Percentiles rank a stretch among this genome's conserved stretches.
These are phyloP conservation scores for Phainopepla nitens DNA, from an alignment of 2,113 vertebrate species.

Conservation along the genomic window DNA sequence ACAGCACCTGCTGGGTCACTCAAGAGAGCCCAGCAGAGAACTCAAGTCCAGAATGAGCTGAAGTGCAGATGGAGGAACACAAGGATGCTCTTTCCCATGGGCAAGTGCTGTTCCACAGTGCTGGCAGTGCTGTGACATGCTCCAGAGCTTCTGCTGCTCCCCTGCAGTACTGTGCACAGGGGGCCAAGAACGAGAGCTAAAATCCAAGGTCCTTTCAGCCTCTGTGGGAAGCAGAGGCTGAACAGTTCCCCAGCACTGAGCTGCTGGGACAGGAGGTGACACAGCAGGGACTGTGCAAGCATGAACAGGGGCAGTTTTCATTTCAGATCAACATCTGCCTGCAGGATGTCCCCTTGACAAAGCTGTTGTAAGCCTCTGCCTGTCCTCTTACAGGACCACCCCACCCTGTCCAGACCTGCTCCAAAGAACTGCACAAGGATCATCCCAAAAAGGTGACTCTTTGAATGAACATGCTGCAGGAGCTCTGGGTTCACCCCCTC, in stretches of 20 bases:
- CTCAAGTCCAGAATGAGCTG: background rate
- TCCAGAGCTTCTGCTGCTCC: background rate
- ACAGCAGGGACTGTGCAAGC: background rate
- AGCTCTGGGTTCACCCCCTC: background rate
- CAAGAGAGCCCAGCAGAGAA: background rate
- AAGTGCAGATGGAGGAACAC: background rate
- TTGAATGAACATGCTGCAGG: background rate
- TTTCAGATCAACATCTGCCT: background rate
- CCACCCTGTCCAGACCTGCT: background rate
- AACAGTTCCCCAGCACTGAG: background rate
- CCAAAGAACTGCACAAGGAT: background rate
- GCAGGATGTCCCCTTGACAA: background rate
- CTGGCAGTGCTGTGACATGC: background rate
- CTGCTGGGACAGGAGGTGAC: background rate
- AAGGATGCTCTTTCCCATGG: background rate
- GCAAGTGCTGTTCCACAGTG: background rate
- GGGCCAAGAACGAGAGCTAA: background rate
- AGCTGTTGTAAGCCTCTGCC: background rate
- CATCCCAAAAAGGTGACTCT: background rate
- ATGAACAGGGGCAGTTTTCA: background rate
- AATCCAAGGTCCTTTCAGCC: background rate
- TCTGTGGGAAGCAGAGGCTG: rapidly evolving
- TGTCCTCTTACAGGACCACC: background rate
- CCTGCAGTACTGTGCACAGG: background rate
- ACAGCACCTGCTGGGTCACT: background rate